A percentile compares a stretch with the other conserved stretches of the same genome.
phyloP scores from a whole-genome alignment of 1,140 invertebrate species.

The Drosophila kepulauana region DNA sequence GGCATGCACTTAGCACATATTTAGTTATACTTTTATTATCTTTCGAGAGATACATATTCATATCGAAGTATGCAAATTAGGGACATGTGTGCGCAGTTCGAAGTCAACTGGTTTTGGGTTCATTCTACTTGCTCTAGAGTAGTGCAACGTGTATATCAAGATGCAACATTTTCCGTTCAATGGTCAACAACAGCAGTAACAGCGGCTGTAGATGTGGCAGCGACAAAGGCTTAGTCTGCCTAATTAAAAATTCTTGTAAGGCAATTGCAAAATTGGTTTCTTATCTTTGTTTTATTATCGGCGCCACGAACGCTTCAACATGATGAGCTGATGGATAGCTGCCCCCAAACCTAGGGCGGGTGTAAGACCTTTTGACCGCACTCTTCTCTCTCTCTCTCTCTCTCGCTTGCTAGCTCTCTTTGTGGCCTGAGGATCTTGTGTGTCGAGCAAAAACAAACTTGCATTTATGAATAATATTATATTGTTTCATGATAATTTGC shows the following conservation, averaged over 20 bases:
- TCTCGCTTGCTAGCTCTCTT: background rate
- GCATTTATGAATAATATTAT: constrained; percentile 82
- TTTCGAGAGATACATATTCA: constrained; percentile 33
- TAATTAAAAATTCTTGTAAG: constrained; percentile 83
- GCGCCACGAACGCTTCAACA: constrained; percentile 76
- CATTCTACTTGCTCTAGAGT: background rate
- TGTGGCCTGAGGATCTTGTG: constrained; percentile 24
- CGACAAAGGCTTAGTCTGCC: constrained; percentile 51
- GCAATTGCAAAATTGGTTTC: constrained; percentile 84
- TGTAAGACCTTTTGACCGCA: constrained; percentile 16
- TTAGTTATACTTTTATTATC: constrained; percentile 65
- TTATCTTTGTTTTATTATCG: constrained; percentile 83
- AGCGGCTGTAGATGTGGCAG: background rate
- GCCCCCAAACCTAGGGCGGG: constrained; percentile 50
- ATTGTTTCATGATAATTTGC: constrained; percentile 74
- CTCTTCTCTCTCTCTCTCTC: background rate
- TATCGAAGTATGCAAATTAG: constrained; percentile 61
- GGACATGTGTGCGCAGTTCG: constrained; percentile 43
- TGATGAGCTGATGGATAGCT: constrained; percentile 84
- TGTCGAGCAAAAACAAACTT: constrained; percentile 59
- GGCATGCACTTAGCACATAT: constrained; percentile 67
- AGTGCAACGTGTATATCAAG: constrained; percentile 26
- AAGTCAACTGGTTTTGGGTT: constrained; percentile 43
- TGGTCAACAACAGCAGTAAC: constrained; percentile 30
- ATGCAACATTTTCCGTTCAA: constrained; percentile 40